Evolutionary conservation across 2,888 invertebrate genomes (phyloP).

Genomic region (Xestoiulus laeticollis): DNA sequence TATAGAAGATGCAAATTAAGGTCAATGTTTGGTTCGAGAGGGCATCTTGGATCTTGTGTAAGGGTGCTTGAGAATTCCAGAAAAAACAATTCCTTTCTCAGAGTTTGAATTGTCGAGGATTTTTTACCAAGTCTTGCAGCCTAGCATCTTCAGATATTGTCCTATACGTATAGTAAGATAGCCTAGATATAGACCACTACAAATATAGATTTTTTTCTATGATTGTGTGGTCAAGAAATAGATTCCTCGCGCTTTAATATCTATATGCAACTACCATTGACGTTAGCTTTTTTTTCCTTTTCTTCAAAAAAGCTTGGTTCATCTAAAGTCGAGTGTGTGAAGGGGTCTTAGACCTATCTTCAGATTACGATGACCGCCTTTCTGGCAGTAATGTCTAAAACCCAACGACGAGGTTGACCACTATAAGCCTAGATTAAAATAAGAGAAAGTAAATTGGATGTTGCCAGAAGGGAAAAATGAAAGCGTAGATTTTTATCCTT

Average conservation of each 20-base stretch:
- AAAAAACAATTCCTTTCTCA: background rate
- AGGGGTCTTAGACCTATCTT: slow-evolving; percentile 29
- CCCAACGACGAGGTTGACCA: background rate
- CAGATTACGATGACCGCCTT: slow-evolving; percentile 17
- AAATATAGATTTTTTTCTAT: background rate
- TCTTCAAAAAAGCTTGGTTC: background rate
- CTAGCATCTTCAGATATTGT: background rate
- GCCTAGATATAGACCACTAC: background rate
- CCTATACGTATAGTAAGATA: background rate
- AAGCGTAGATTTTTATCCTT: slow-evolving; percentile 7
- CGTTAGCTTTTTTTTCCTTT: background rate
- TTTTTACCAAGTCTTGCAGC: background rate
- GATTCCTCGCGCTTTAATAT: background rate
- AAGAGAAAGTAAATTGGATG: slow-evolving; percentile 29
- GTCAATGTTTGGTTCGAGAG: background rate
- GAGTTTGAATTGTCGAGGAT: background rate
- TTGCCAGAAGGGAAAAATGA: slow-evolving; percentile 29
- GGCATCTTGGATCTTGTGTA: background rate
- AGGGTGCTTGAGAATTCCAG: background rate
- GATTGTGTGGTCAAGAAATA: background rate
- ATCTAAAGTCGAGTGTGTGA: slow-evolving; percentile 33
- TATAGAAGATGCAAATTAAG: too few relatives aligned
- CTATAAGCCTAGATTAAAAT: slow-evolving; percentile 37
- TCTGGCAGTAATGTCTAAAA: background rate
- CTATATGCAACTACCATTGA: background rate